Base-by-base conservation (phyloP, 1,140 invertebrate genomes). In the Drosophila oshimai region DNA sequence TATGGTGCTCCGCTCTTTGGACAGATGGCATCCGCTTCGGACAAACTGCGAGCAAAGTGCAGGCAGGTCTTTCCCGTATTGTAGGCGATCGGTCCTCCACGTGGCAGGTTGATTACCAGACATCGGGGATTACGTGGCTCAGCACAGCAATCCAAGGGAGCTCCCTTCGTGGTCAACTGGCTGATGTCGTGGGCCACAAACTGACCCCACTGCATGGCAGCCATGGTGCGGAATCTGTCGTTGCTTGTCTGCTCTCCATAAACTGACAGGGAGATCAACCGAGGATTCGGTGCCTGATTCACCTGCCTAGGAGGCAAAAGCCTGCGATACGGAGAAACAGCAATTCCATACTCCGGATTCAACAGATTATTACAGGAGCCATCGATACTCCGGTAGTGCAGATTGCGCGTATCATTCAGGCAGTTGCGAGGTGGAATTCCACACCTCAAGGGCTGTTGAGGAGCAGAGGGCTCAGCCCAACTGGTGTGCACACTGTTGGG, bases 111-210 rank as follows among this genome's bases (percentile, higher is more conserved):
- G 50, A 99, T 97, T 0, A 97, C 96, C 67, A 94, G 96, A 90
- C 98, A 99, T 12, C 58, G 92, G 75, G 74, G 80, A 87, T 80
- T 80, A 64, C 46, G 89, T 51, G 84, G 90, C 86, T 64, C 83
- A 29, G 28, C 81, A 55, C 89, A 91, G 18, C 80, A 90, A 33
- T 89, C 80, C 28, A 94, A 94, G 12, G 94, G 93, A 81, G 95
- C 94, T 12, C 94, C 94, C 34, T 92, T 92, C 3, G 93, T 94
- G 54, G 94, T 93, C 31, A 95, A 93, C 77, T 95, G 91, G 18
- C 94, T 95, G 93, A 97, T 95, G 74, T 98, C 96, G 83, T 97
- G 96, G 2, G 95, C 95, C 10, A 97, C 94, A 50, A 97, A 95
- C 91, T 97, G 96, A 3, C 96, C 96, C 93, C 94, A 97, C 68